Conservation (phyloP, 2,113 vertebrate genomes). For the Podarcis cretensis region DNA sequence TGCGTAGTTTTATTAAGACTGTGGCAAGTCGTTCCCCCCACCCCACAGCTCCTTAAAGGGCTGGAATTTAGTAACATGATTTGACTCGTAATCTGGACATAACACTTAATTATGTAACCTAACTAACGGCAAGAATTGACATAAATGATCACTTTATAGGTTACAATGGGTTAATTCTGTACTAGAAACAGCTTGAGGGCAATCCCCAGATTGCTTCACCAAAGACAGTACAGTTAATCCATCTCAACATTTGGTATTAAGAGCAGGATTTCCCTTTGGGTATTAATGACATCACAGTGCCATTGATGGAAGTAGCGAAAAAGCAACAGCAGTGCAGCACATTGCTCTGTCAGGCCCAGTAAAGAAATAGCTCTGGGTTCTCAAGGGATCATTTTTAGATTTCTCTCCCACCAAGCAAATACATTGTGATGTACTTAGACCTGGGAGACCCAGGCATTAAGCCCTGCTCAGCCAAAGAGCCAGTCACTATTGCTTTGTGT, state of each 20-base stretch:
- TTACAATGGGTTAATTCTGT: background rate
- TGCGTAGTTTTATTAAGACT: background rate
- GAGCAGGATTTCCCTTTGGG: background rate
- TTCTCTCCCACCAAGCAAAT: background rate
- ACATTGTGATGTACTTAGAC: background rate
- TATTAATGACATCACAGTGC: background rate
- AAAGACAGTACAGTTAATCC: constrained; percentile 2
- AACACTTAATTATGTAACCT: background rate
- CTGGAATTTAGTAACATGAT: background rate
- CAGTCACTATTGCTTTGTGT: too few relatives aligned
- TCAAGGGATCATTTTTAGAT: background rate
- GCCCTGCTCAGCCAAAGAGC: background rate
- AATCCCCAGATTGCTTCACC: constrained; percentile 14
- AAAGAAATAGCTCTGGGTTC: background rate
- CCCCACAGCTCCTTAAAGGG: too few relatives aligned
- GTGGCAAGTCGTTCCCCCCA: background rate
- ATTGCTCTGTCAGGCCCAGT: background rate
- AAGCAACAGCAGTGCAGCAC: background rate
- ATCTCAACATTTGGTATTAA: background rate
- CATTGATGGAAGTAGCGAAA: background rate
- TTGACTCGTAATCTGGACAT: background rate
- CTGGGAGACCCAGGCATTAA: background rate
- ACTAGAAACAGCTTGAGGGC: background rate
- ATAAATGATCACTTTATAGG: background rate
- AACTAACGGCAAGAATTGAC: background rate